Evolutionary conservation across 2,113 vertebrate species (phyloP).

Genomic region (Syrrhaptes paradoxus): DNA sequence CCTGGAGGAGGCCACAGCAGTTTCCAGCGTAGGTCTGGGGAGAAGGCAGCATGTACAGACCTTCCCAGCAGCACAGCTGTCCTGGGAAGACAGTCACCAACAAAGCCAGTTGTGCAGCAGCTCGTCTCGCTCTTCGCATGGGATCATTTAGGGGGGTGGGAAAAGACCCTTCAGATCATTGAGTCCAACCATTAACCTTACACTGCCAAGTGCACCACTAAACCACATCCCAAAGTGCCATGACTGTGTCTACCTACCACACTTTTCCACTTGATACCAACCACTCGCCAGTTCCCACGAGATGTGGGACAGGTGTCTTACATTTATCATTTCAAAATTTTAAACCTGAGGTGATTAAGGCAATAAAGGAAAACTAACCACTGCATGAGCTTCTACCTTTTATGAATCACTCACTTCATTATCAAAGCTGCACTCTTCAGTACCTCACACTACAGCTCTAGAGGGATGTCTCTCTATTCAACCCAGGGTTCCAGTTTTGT

Average conservation of each 20-base stretch:
- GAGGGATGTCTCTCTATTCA: neutral
- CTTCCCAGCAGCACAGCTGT: neutral
- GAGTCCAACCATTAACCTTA: neutral
- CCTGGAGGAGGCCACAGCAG: neutral
- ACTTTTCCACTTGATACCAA: neutral
- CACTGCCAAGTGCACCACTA: neutral
- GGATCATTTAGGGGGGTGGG: neutral
- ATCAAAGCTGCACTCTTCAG: neutral
- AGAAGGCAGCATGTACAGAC: neutral
- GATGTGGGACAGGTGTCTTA: neutral
- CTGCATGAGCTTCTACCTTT: neutral
- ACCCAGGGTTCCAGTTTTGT: neutral
- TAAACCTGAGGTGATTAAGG: neutral
- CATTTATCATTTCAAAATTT: neutral
- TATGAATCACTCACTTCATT: neutral
- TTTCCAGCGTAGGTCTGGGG: neutral
- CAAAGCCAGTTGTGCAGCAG: neutral
- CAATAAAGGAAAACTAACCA: neutral
- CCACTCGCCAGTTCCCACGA: neutral
- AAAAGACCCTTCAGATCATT: neutral
- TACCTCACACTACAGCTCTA: neutral
- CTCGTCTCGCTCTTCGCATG: neutral
- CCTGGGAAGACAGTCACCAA: neutral
- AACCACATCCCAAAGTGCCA: neutral
- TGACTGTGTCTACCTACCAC: neutral